Base-by-base conservation (phyloP, 2,113 vertebrate genomes). In the Pteropus alecto region DNA sequence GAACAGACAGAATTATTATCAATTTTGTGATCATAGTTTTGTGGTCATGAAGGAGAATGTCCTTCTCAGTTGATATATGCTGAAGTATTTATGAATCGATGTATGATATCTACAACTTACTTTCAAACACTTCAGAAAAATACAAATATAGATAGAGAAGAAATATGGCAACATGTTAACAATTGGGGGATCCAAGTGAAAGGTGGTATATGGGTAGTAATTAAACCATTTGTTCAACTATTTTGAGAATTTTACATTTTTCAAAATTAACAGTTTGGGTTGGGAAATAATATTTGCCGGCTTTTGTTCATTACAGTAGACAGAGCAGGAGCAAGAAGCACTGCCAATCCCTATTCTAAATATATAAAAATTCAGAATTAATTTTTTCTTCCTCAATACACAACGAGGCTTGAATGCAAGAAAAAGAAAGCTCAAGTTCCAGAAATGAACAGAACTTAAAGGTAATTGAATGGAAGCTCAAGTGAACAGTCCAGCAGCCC, bases 381-480 rank as follows among this genome's bases (percentile, higher is more conserved):
- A 48, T 12, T 56, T 8, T 81, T 90, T 51, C 51, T n/a, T 7
- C 71, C 54, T 93, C 65, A 85, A 81, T 81, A 26, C 10, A 63
- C 56, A 33, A 11, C 21, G 26, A 79, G 33, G 2, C n/a, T 35
- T 67, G 35, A 74, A 84, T 87, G 46, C 24, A 67, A 93, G 65
- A 76, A 46, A 15, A 70, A 63, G 73, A 28, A 91, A 87, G 5
- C 46, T 79, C 35, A 74, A 2, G 7, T 94, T 88, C 28, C 71
- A 82, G 46, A 96, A 93, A 70, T 48, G 38, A 71, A 56, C 24
- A 56, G 41, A 93, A 95, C 15, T 89, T 65, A 78, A 68, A 83
- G 38, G 46, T 19, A 79, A 3, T 71, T 81, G 18, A 73, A 5
- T 21, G 77, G 56, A 92, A 87, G 21, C 38, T 35, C 8, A 92